Conservation (phyloP, 2,888 invertebrate species). For the Hoplodrina ambigua region DNA sequence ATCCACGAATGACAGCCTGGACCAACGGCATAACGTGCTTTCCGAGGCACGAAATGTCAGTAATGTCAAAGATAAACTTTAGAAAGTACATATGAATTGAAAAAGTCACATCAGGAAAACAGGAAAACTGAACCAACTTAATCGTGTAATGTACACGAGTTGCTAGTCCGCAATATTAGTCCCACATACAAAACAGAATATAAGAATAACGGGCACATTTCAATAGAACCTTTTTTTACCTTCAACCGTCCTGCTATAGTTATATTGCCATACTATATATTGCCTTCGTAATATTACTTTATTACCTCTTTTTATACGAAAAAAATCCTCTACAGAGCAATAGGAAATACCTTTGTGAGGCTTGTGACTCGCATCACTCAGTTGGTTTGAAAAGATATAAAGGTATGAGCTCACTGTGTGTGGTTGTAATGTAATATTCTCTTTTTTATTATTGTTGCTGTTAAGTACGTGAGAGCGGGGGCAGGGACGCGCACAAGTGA, state of each 20-base stretch:
- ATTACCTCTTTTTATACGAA: slow-evolving; percentile 59
- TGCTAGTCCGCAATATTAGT: slow-evolving; percentile 9
- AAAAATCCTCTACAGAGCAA: slow-evolving; percentile 45
- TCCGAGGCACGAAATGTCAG: too few species aligned
- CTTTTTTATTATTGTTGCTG: too few species aligned
- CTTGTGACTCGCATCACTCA: slow-evolving; percentile 53
- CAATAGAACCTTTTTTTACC: slow-evolving; percentile 43
- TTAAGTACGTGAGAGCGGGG: too few species aligned
- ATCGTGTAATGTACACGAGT: background rate
- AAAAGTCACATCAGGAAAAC: too few species aligned
- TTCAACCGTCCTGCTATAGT: slow-evolving; percentile 17
- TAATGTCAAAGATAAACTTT: too few species aligned
- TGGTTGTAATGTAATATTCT: slow-evolving; percentile 1
- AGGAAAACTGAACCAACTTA: background rate
- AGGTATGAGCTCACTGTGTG: slow-evolving; percentile 20
- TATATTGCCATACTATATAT: slow-evolving; percentile 36
- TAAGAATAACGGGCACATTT: slow-evolving; percentile 17
- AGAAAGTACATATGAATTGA: too few species aligned
- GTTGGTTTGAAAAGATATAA: slow-evolving; percentile 38
- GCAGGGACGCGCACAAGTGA: too few species aligned
- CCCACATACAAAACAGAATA: slow-evolving; percentile 12
- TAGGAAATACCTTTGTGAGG: slow-evolving; percentile 53
- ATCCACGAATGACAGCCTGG: too few species aligned
- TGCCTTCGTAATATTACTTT: slow-evolving; percentile 49
- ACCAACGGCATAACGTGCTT: too few species aligned